A percentile compares a stretch with the other conserved stretches of the same genome.
Conservation (phyloP, 2,888 invertebrate genomes). For the Drymonia ruficornis region DNA sequence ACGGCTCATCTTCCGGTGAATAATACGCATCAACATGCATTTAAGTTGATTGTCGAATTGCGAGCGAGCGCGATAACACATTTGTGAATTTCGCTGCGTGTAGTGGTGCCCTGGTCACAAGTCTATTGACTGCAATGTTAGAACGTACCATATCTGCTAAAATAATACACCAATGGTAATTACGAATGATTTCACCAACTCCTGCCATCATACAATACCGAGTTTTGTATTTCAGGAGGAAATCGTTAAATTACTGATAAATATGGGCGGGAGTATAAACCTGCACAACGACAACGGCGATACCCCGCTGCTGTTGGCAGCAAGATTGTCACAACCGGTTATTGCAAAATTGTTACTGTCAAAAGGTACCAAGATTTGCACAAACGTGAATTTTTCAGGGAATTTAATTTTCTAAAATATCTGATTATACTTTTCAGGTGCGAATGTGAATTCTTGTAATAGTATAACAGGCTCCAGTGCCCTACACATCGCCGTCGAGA, state of each 20-base stretch:
- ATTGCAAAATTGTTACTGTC: conserved; percentile 80
- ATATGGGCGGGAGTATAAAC: conserved; percentile 85
- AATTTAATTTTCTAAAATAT: no score
- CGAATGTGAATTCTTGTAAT: conserved; percentile 80
- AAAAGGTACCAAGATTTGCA: conserved; percentile 71
- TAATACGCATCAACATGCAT: no score
- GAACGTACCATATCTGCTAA: no score
- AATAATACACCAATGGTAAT: no score
- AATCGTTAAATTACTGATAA: conserved; percentile 82
- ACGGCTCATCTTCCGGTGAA: no score
- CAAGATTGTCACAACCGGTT: conserved; percentile 71
- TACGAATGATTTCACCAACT: no score
- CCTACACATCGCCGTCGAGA: conserved; percentile 87
- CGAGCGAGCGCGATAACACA: no score
- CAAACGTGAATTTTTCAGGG: neutral
- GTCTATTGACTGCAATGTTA: no score
- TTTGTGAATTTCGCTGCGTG: no score
- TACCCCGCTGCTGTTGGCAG: conserved; percentile 88
- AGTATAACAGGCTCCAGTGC: conserved; percentile 83
- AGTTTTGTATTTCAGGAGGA: conserved; percentile 62
- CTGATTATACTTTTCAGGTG: conserved; percentile 67
- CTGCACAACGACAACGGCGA: conserved; percentile 87
- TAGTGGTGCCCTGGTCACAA: no score
- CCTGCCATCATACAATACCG: neutral
- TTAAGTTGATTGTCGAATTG: no score